Evolutionary conservation across 2,113 vertebrate genomes (phyloP).

Genomic region (Istiophorus platypterus): DNA sequence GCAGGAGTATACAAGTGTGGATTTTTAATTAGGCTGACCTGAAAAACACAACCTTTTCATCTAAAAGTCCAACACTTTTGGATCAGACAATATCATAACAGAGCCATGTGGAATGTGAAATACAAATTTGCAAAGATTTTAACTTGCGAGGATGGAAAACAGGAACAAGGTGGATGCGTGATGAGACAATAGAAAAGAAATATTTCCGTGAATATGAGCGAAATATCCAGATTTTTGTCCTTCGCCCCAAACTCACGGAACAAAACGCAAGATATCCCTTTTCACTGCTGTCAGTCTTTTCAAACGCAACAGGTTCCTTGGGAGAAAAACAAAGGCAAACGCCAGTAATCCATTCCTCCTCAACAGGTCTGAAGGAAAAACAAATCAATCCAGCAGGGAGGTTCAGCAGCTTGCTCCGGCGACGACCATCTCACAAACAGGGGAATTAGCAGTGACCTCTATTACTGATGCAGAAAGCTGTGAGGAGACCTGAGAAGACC

Average conservation of each 20-base stretch:
- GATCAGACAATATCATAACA: background rate
- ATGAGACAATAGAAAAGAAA: background rate
- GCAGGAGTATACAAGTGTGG: background rate
- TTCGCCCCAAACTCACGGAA: slow-evolving; percentile 14
- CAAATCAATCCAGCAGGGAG: background rate
- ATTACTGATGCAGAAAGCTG: background rate
- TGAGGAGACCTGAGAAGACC: background rate
- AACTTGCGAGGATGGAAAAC: background rate
- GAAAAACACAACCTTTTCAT: background rate
- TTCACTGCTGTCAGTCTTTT: background rate
- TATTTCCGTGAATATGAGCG: background rate
- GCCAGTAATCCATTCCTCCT: background rate
- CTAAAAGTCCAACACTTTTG: background rate
- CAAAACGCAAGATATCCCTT: background rate
- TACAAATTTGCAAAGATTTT: background rate
- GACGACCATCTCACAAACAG: background rate
- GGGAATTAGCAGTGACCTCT: background rate
- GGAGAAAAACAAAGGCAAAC: background rate
- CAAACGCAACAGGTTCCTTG: slow-evolving; percentile 7
- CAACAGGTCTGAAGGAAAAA: background rate
- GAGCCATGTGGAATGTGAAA: background rate
- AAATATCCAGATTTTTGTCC: background rate
- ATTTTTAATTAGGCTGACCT: background rate
- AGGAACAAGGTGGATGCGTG: background rate
- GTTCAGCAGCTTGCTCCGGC: background rate